Base-by-base conservation (phyloP, 2,888 invertebrate species). In the Eupithecia dodoneata region DNA sequence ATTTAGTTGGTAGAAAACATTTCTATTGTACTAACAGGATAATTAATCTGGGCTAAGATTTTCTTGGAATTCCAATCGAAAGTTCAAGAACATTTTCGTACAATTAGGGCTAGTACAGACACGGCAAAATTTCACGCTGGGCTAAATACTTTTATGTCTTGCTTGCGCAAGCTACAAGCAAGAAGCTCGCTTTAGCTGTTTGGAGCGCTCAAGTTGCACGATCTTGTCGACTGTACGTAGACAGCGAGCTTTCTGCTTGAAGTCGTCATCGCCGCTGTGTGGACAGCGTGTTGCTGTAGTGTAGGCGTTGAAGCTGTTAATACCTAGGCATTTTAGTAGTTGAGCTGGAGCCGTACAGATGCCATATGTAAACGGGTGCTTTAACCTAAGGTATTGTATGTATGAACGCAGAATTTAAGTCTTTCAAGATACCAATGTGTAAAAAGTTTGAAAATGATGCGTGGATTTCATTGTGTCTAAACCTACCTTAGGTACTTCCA, bases 31-130 rank as follows among this genome's bases (percentile, higher is more conserved):
- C 59, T 59, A 59, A 18, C 59, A 18, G 59, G 59, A 18, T 59
- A 59, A 59, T 59, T 59, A 59, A 59, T 59, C 59, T 59, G 18
- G 18, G 59, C 59, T 59, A 59, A 59, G 59, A 59, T 59, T 59
- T 59, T 59, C 18, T 18, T 18, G 59, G 59, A 59, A 69, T 69
- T 74, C 59, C 59, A 74, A 70, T 70, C 41, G 59, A 63, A 70
- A 74, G 74, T 74, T 59, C 59, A 59, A 59, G 18, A 59, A 18
- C 59, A 59, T 59, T 59, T 18, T 18, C 2, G 55, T 55, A 55
- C 55, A 55, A 55, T n/a, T 18, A 59, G 6, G 59, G 59, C 59
- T 18, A 18, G 9, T 10, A 18, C 59, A 59, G 18, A 59, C 18
- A 55, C 2, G 4, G 59, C 18, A 3, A 10, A 59, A 18, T 18